A percentile compares a stretch with the other conserved stretches of the same genome.
Evolutionary conservation across 2,888 invertebrate species (phyloP).

Genomic region (Cryptus viduatorius): DNA sequence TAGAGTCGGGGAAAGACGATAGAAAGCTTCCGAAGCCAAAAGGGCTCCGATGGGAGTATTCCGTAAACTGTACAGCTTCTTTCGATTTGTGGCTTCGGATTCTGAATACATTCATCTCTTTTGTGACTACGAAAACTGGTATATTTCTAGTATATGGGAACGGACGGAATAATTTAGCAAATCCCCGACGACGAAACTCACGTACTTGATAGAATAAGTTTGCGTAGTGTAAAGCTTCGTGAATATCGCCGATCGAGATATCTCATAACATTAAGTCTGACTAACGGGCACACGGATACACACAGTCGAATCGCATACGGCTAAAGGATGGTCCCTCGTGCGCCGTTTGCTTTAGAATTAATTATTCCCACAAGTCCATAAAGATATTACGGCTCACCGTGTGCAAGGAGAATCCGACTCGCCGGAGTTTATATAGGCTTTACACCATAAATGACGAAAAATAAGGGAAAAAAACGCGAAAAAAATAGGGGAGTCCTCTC

Average conservation of each 20-base stretch:
- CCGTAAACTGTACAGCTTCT: not conserved
- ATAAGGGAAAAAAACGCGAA: not conserved
- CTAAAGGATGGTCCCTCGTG: conserved; percentile 27
- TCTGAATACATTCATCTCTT: conserved; percentile 11
- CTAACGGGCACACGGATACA: not conserved
- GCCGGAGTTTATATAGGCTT: conserved; percentile 30
- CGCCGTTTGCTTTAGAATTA: conserved; percentile 5
- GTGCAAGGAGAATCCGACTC: not conserved
- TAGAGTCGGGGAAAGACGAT: conserved; percentile 9
- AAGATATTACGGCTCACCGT: not conserved
- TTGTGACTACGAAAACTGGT: not conserved
- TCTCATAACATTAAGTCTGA: conserved; percentile 19
- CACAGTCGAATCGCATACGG: not conserved
- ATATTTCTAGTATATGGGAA: not conserved
- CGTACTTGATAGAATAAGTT: not conserved
- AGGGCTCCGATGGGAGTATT: conserved; percentile 27
- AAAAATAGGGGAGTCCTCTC: not conserved
- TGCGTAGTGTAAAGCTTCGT: conserved; percentile 4
- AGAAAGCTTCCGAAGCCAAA: conserved; percentile 41
- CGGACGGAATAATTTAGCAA: not conserved
- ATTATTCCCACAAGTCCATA: conserved; percentile 22
- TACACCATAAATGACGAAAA: not conserved
- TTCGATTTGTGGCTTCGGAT: not conserved
- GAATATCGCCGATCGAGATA: not conserved
- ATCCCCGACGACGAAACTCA: not conserved